These are phyloP conservation scores for Podargus strigoides DNA, from an alignment of 2,797 vertebrate genomes.

Conservation along the genomic window DNA sequence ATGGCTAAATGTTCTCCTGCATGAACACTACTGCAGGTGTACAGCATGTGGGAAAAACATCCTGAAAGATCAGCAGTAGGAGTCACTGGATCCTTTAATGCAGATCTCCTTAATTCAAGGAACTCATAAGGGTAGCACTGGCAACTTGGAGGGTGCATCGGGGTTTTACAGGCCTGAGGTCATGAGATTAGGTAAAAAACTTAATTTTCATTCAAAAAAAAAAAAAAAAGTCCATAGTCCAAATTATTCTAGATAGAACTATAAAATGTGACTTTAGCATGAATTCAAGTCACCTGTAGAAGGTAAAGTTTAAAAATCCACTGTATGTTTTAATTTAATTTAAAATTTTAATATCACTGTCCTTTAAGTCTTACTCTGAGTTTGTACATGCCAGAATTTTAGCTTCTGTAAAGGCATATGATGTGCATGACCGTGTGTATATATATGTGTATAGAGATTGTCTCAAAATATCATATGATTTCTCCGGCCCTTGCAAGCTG, in stretches of 20 bases:
- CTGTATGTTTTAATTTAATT: neutral
- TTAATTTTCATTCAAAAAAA: neutral
- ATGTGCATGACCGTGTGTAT: rapidly evolving
- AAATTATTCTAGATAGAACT: neutral
- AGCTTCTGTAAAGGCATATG: neutral
- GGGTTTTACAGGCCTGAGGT: neutral
- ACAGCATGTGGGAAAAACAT: neutral
- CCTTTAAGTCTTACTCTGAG: neutral
- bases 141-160: neutral
- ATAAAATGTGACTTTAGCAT: neutral
- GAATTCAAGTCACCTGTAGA: neutral
- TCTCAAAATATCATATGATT: neutral
- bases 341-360: neutral
- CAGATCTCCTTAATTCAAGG: neutral
- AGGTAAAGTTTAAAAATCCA: neutral
- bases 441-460: neutral
- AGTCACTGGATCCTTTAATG: neutral
- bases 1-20: neutral
- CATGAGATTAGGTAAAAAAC: neutral
- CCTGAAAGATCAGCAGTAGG: neutral
- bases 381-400: neutral
- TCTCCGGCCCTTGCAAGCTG: neutral
- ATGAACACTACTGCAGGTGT: neutral
- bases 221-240: neutral
- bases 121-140: neutral